phyloP scores from a whole-genome alignment of 2,113 vertebrate species.

The Nematolebias whitei region DNA sequence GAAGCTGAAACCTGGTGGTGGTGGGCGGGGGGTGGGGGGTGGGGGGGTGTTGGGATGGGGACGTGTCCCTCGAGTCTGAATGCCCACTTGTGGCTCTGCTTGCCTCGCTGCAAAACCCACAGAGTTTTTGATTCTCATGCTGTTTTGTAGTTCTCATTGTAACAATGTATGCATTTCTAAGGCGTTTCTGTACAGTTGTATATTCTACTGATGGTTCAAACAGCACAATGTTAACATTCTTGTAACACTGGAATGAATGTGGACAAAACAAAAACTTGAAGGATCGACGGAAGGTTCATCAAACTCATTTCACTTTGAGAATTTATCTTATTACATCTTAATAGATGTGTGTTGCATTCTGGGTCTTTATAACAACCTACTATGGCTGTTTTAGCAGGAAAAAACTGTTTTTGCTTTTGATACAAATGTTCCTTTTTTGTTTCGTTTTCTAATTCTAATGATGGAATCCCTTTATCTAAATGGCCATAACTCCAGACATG shows the following conservation, averaged over 20 bases:
- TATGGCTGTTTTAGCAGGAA: conserved; percentile 50
- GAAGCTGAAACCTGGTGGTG: conserved; percentile 72
- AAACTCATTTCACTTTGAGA: conserved; percentile 40
- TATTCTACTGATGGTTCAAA: conserved; percentile 91
- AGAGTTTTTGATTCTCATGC: conserved; percentile 81
- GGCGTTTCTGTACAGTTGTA: conserved; percentile 93
- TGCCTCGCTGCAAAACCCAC: conserved; percentile 87
- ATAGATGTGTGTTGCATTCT: conserved; percentile 42
- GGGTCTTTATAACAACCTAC: conserved; percentile 35
- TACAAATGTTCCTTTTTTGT: conserved; percentile 62
- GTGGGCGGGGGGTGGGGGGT: background rate
- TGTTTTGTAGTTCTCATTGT: conserved; percentile 95
- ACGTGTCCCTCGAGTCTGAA: conserved; percentile 53
- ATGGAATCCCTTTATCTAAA: conserved; percentile 71
- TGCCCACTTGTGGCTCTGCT: conserved; percentile 73
- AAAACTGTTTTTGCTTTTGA: conserved; percentile 63
- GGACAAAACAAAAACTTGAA: conserved; percentile 40
- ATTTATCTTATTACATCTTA: conserved; percentile 31
- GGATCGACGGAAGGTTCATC: conserved; percentile 8
- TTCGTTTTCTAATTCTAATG: conserved; percentile 65
- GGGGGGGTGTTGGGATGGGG: conserved; percentile 13
- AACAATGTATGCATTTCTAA: conserved; percentile 96
- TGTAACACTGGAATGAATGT: conserved; percentile 60
- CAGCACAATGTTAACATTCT: conserved; percentile 90
- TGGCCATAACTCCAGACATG: conserved; percentile 64